Percentiles rank a stretch among this genome's conserved stretches.
These are phyloP conservation scores for Xanthostigma xanthostigma DNA, from an alignment of 2,888 invertebrate species.

Conservation along the genomic window DNA sequence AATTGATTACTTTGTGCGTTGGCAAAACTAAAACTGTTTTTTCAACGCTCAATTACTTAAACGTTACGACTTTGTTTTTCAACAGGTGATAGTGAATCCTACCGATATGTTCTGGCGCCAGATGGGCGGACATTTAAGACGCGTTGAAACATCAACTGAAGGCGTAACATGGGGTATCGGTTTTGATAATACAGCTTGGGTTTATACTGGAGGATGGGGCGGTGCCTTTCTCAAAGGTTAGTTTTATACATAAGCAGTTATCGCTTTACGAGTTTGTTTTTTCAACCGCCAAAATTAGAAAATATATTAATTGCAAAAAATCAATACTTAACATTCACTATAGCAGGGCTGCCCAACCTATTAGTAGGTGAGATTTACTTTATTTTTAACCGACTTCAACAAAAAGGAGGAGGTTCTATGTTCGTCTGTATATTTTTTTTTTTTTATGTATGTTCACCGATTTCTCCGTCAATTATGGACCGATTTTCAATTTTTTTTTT, in stretches of 20 bases:
- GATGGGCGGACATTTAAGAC: constrained; percentile 72
- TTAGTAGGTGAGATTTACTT: no score
- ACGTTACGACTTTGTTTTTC: constrained; percentile 3
- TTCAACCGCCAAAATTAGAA: background rate
- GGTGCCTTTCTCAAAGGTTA: constrained; percentile 61
- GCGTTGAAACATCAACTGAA: constrained; percentile 56
- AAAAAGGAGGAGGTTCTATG: no score
- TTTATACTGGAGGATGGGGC: constrained; percentile 81
- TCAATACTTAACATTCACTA: background rate
- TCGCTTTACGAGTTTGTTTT: background rate
- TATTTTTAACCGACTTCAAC: no score
- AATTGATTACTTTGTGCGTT: no score
- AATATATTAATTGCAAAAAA: background rate
- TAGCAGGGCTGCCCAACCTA: no score
- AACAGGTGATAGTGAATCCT: constrained; percentile 47
- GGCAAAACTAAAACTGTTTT: no score
- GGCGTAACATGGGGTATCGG: constrained; percentile 89
- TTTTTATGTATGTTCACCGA: no score
- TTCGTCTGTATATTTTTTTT: no score
- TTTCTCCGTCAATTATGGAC: no score
- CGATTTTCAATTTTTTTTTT: no score
- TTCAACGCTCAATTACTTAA: background rate
- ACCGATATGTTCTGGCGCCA: constrained; percentile 73
- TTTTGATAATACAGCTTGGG: constrained; percentile 78
- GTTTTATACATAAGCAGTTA: constrained; percentile 4